phyloP scores from a whole-genome alignment of 2,113 vertebrate species.

The Ageneiosus marmoratus region DNA sequence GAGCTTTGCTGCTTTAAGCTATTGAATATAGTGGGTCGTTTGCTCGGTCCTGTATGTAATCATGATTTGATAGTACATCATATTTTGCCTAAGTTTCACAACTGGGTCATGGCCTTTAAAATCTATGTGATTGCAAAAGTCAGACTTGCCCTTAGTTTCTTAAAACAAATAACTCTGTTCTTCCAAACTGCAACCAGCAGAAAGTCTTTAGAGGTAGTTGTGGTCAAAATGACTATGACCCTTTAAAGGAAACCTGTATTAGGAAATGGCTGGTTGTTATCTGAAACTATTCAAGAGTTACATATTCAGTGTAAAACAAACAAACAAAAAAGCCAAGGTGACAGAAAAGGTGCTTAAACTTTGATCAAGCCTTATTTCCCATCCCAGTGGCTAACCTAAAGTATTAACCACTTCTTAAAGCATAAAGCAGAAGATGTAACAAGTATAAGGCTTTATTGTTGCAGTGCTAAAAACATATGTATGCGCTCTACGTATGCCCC shows the following conservation, averaged over 20 bases:
- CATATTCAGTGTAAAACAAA: neutral
- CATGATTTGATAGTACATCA: slow-evolving; percentile 10
- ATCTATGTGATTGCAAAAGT: slow-evolving; percentile 40
- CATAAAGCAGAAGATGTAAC: no score
- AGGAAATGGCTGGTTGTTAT: neutral
- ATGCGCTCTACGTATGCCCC: no score
- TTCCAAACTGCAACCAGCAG: neutral
- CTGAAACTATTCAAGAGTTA: neutral
- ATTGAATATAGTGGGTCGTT: neutral
- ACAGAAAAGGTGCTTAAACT: neutral
- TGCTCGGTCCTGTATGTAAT: neutral
- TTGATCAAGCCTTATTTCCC: no score
- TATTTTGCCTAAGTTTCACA: slow-evolving; percentile 53
- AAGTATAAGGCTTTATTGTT: no score
- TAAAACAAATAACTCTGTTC: neutral
- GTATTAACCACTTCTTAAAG: no score
- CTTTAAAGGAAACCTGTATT: neutral
- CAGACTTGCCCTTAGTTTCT: slow-evolving; percentile 48
- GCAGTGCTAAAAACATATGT: no score
- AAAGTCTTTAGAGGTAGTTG: slow-evolving; percentile 12
- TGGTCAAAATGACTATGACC: slow-evolving; percentile 5
- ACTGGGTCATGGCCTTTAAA: slow-evolving; percentile 29
- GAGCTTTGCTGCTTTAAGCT: neutral
- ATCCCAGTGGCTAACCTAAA: no score
- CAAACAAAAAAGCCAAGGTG: neutral